Percentiles rank a stretch among this genome's conserved stretches.
Evolutionary conservation across 2,113 vertebrate species (phyloP).

Genomic region (Chauna torquata): DNA sequence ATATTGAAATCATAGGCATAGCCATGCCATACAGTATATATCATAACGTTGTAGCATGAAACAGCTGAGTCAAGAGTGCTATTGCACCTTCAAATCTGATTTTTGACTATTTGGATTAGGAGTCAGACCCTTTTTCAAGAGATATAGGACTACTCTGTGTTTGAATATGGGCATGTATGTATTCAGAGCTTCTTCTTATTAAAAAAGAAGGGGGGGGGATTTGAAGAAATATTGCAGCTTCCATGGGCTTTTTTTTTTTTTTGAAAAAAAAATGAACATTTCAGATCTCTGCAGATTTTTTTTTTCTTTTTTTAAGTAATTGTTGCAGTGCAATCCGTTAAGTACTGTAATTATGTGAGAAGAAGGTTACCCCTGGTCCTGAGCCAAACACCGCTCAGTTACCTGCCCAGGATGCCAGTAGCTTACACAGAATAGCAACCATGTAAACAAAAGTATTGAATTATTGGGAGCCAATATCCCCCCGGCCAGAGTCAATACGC

Average conservation of each 20-base stretch:
- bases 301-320: slow-evolving; percentile 1
- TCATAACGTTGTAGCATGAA: neutral
- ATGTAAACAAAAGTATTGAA: neutral
- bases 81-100: neutral
- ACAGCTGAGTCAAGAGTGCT: neutral
- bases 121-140: neutral
- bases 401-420: neutral
- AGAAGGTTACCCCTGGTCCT: slow-evolving; percentile 10
- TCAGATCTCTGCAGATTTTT: neutral
- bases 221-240: neutral
- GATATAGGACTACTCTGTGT: neutral
- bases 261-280: neutral
- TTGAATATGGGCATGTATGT: neutral
- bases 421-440: neutral
- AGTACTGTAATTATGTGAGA: neutral
- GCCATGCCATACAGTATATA: neutral
- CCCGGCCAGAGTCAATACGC: neutral
- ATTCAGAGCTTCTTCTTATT: neutral
- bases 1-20: neutral
- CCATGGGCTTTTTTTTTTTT: neutral
- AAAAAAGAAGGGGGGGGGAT: neutral
- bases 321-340: slow-evolving; percentile 13
- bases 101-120: slow-evolving; percentile 15
- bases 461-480: neutral
- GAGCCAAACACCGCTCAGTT: slow-evolving; percentile 11